Evolutionary conservation across 2,888 invertebrate genomes (phyloP), one percentile per base, ranked within the genome.

Genomic region (Sceliomorpha sp.): DNA sequence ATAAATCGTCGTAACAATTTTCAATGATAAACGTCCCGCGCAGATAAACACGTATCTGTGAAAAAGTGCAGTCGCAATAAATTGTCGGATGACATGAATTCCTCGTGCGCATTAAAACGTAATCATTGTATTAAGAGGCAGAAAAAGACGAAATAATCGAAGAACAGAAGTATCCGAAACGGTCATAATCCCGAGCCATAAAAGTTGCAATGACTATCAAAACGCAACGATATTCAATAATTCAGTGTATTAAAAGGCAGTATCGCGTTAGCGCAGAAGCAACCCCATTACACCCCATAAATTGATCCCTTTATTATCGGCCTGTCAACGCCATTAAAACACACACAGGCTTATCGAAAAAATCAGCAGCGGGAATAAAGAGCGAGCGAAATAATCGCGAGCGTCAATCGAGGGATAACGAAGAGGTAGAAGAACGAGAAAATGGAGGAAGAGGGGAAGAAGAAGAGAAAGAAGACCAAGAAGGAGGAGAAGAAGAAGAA

Each of bases 221-320:
- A 47, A 47, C 29, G 7, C 42, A 27, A 34, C 32, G 50, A 37
- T 27, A 56, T 51, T 62, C 68, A 51, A 62, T 62, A 68, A 62
- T 47, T 68, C 51, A 62, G 60, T 51, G 68, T 56, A 55, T 64
- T 64, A 64, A 70, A 64, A 70, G 55, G 55, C 36, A 48, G 64
- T 50, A 48, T 55, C 63, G 53, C 59, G 59, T 63, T 63, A 45
- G 55, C 48, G 37, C 64, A 48, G 59, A 55, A 63, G 69, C 70
- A 60, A 64, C 63, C 70, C 59, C 55, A 64, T 70, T 70, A 64
- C 69, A 69, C 63, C 58, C 69, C 59, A 69, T 63, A 69, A 63
- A 69, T 69, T 69, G 69, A 69, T 58, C 63, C 69, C 56, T 70
- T 70, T 70, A 70, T 64, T 70, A 70, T 70, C 70, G 50, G 39